Evolutionary conservation across 1,140 invertebrate genomes (phyloP), one percentile per base, ranked within the genome.

Genomic region (Dysdera silvatica): DNA sequence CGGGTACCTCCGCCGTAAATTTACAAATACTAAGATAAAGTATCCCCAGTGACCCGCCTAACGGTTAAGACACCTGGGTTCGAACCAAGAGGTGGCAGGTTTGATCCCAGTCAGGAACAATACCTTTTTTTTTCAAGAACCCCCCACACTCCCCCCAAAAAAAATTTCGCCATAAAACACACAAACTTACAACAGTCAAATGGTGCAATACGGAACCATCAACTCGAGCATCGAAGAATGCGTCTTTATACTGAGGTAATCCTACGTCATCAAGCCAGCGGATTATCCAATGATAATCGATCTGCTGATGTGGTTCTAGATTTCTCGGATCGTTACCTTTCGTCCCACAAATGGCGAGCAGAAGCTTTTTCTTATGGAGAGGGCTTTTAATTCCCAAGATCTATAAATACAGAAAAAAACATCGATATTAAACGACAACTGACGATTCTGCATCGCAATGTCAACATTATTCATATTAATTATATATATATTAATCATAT

Each of bases 251-350:
- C 72, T 98, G 95, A 4, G 95, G 92, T 68, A 98, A 79, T 4
- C 95, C 95, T 62, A 95, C 88, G 74, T 98, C 94, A 76, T 98
- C 95, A 52, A 99, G 75, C 96, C 96, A 99, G 43, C 91, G 83
- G 61, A 93, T 78, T 45, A 88, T 85, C 83, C 90, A 89, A 32
- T 83, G 81, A 53, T 82, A 82, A 74, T 91, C 88, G 72, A 92
- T 68, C 24, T 72, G 66, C 16, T 56, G 58, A 20, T 51, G 47
- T 10, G 56, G 54, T 49, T 65, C 57, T 3, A 57, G 18, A 16
- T 10, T n/a, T 8, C 41, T 43, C 4, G 47, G 53, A 7, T 51
- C 47, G 23, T 47, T 28, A 31, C 49, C 63, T 33, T 54, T 49
- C n/a, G 54, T 20, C 2, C 45, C 49, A 23, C 20, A 31, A 6